phyloP scores from a whole-genome alignment of 2,888 invertebrate genomes.

The Ganaspis brasiliensis region DNA sequence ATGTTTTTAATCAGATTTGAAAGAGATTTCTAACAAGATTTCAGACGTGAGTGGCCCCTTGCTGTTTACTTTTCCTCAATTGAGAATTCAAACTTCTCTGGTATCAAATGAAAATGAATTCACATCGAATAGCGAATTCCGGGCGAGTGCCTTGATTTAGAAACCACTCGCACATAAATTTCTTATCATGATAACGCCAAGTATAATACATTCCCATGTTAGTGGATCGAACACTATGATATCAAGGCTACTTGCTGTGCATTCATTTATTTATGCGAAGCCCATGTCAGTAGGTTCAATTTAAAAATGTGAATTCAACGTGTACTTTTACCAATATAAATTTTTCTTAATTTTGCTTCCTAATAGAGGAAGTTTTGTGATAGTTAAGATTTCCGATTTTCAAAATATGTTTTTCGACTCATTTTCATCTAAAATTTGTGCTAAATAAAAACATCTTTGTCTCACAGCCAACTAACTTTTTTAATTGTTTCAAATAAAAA shows the following conservation, averaged over 20 bases:
- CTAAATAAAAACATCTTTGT: too few species aligned
- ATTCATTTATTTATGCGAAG: conserved; percentile 3
- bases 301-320: too few species aligned
- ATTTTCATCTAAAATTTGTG: too few species aligned
- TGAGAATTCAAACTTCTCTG: not conserved
- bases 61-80: not conserved
- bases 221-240: conserved; percentile 8
- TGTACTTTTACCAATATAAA: too few species aligned
- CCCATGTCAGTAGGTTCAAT: not conserved
- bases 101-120: not conserved
- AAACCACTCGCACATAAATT: not conserved
- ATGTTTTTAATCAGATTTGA: not conserved
- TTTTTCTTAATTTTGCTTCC: too few species aligned
- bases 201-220: not conserved
- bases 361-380: too few species aligned
- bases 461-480: too few species aligned
- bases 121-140: not conserved
- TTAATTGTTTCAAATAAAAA: too few species aligned
- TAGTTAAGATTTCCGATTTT: too few species aligned
- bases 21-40: not conserved
- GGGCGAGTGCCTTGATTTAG: not conserved
- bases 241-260: not conserved
- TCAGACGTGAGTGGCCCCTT: not conserved
- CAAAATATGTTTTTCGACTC: too few species aligned
- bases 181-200: not conserved